Evolutionary conservation across 1,140 invertebrate species (phyloP), one percentile per base, ranked within the genome.

Genomic region (Panagrolaimus sp.): DNA sequence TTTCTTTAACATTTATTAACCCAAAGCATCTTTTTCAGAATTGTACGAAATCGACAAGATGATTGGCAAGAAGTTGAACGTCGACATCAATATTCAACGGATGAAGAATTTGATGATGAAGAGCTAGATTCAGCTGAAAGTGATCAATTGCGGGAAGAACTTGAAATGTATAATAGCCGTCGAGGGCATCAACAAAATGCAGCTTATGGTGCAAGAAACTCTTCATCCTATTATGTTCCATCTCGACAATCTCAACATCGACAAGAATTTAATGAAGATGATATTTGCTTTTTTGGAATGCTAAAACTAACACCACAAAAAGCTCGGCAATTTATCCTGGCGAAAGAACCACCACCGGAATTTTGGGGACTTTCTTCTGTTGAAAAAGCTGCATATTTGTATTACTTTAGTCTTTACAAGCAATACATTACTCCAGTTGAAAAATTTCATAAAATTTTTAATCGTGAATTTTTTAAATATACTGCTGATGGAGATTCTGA

Each of bases 321-420:
- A 15, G 58, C 58, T 43, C 68, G 46, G 15, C 67, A 46, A 48
- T 47, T 72, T 63, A n/a, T 71, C 10, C n/a, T 6, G 7, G 26
- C 73, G 1, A 21, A 91, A 84, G 93, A 93, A 96, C 81, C 93
- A 96, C 96, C 95, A 97, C 83, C 63, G 97, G 87, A 70, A 7
- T 80, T 70, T 44, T 32, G 48, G 7, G 38, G 43, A 0, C n/a
- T 78, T 28, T 43, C 9, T 14, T 62, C 76, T 14, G 46, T 76
- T 32, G 78, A 78, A 43, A 69, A 68, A 47, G 66, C 73, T n/a
- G 71, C 67, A 1, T 78, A 77, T 44, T 44, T 78, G 38, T 74
- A 63, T 65, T 80, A 81, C 52, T 71, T 65, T 46, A 48, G 44
- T 10, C 47, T 80, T 21, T 78, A 81, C 32, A 48, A 62, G 6